phyloP scores from a whole-genome alignment of 2,113 vertebrate species.

The Ailuropoda melanoleuca region DNA sequence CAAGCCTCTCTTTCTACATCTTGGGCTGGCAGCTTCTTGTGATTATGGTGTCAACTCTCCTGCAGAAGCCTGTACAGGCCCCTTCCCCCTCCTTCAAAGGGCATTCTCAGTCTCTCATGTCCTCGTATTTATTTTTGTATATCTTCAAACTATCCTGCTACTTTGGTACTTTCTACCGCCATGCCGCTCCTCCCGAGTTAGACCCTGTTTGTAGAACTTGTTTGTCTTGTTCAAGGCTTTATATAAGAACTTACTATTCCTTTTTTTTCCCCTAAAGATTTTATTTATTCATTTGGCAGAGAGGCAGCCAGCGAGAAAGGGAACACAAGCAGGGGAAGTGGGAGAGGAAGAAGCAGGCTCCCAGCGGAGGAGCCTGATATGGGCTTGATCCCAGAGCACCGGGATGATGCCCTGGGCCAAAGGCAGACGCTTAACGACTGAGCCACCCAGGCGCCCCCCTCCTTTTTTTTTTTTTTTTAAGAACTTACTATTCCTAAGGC shows the following conservation, averaged over 20 bases:
- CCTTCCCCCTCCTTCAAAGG: neutral
- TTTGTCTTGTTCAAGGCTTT: neutral
- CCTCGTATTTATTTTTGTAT: neutral
- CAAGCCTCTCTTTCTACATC: neutral
- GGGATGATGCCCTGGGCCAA: no score
- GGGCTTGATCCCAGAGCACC: no score
- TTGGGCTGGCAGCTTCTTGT: neutral
- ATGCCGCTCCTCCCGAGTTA: neutral
- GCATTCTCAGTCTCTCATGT: neutral
- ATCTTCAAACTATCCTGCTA: neutral
- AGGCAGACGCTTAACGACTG: no score
- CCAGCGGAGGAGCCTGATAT: no score
- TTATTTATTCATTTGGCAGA: no score
- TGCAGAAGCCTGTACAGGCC: neutral
- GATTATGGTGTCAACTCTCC: neutral
- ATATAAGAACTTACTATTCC: neutral
- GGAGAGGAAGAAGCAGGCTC: no score
- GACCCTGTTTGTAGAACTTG: neutral
- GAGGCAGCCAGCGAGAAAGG: no score
- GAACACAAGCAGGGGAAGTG: no score
- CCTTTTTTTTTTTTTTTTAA: no score
- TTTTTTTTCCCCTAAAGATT: neutral
- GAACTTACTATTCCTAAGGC: neutral
- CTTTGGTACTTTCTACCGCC: neutral
- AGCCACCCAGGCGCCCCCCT: no score